These are phyloP conservation scores for Rhinoderma darwinii DNA, from an alignment of 2,113 vertebrate species.

Conservation along the genomic window DNA sequence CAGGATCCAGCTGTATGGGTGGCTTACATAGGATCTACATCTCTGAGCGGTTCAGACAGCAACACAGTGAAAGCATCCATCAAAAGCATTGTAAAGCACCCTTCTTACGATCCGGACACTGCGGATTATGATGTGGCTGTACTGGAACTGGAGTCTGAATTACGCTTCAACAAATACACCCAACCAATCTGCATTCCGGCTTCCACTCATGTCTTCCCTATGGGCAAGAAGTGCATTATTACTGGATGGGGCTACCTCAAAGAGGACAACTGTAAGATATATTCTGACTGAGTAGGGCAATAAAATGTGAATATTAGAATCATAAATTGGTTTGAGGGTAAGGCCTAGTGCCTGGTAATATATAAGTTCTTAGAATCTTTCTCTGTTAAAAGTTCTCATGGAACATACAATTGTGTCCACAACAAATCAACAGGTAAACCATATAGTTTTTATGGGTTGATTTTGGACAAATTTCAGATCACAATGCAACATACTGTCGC, in stretches of 20 bases:
- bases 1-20: slow-evolving; percentile 79
- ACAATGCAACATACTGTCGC: too few relatives aligned
- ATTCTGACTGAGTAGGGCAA: background rate
- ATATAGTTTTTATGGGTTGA: background rate
- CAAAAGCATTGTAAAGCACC: slow-evolving; percentile 78
- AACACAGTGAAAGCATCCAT: slow-evolving; percentile 73
- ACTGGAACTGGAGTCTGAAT: slow-evolving; percentile 80
- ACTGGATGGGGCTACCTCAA: slow-evolving; percentile 91
- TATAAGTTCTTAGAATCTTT: too few relatives aligned
- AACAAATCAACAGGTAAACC: background rate
- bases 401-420: too few relatives aligned
- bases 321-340: background rate
- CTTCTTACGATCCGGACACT: slow-evolving; percentile 78
- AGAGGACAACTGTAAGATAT: slow-evolving; percentile 82
- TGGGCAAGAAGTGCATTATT: slow-evolving; percentile 85
- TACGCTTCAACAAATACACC: slow-evolving; percentile 79
- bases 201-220: slow-evolving; percentile 76
- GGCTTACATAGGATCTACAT: slow-evolving; percentile 80
- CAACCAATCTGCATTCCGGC: slow-evolving; percentile 90
- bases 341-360: too few relatives aligned
- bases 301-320: background rate
- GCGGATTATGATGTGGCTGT: slow-evolving; percentile 86
- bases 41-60: slow-evolving; percentile 71
- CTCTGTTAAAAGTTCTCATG: too few relatives aligned
- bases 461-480: too few relatives aligned